Base-by-base conservation (phyloP, 2,888 invertebrate genomes). In the Celastrina argiolus region DNA sequence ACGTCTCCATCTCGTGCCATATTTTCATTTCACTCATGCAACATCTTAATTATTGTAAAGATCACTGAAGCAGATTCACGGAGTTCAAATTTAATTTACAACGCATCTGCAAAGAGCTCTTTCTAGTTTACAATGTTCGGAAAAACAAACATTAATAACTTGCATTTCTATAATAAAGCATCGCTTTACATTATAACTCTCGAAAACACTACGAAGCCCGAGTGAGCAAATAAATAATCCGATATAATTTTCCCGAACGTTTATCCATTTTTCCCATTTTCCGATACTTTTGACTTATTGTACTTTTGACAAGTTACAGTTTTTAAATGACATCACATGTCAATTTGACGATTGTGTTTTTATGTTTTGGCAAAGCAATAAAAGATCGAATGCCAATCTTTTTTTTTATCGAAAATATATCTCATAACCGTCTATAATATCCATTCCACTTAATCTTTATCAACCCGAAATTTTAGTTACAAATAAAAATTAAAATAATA, bases 1-100 rank as follows among this genome's bases (percentile, higher is more conserved):
- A 96, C 93, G 83, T 96, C 95, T 76, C 94, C 94, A 92, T 94
- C 94, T 74, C 94, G 92, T 73, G 93, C 94, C 94, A 94, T 94
- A 67, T 76, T 81, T 75, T 67, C 68, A 69, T 74, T 72, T 69
- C 66, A 69, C 70, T 71, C 70, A 65, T 68, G 67, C 73, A 67
- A 75, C 78, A 78, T 76, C 69, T 72, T 68, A 68, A 69, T 69
- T 72, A 67, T 68, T 31, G 66, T 5, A 51, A 64, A 26, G n/a
- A 26, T 18, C 45, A 36, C 45, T 42, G n/a, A 31, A 59, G n/a
- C 18, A 66, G 42, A 16, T 59, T 31, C 22, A 31, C 31, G 31
- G 14, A 41, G 63, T 67, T 68, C 70, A 72, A 74, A 74, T 71
- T 73, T 69, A 73, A 73, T 73, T 72, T 73, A 73, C 67, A 68